Evolutionary conservation across 2,888 invertebrate genomes (phyloP), one percentile per base, ranked within the genome.

Genomic region (Sarcophaga carnaria): DNA sequence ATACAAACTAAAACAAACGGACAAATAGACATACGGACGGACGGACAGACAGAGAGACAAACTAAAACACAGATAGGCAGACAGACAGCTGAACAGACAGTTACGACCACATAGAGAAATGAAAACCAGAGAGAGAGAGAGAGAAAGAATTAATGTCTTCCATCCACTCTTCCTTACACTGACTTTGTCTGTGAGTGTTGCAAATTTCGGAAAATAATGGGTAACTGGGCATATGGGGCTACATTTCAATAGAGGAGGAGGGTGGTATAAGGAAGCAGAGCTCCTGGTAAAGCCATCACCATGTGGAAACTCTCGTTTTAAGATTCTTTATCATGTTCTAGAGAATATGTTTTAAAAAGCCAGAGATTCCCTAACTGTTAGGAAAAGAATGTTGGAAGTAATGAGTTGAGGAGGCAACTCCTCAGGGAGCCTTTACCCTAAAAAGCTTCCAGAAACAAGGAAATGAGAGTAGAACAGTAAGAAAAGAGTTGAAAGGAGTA

Each of bases 1-100:
- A 79, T 87, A 62, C 71, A 76, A 84, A 87, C 87, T 76, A 76
- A 81, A 69, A 81, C 54, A 62, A 60, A 54, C 12, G 70, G 66
- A 25, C 45, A 11, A 63, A 74, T 4, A 25, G 47, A 47, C 12
- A 22, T 25, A 59, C 37, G 10, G 37, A 37, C 37, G 37, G 10
- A 59, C 59, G 6, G 59, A 59, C 59, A 2, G 14, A 59, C 17
- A 59, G 59, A 59, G 0, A 59, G 59, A 59, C 59, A 20, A 20
- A 62, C 62, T 8, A 10, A 60, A 8, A 60, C 14, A 60, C 60
- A 60, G 20, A 17, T 17, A n/a, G 60, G 17, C 60, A 62, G n/a
- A 62, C 62, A 62, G 62, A 6, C 6, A 62, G 17, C 14, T n/a
- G n/a, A n/a, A 62, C 62, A 62, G 62, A 62, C 62, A 62, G 3